Base-by-base conservation (phyloP, 2,797 vertebrate genomes). In the Apogon hyalosoma region DNA sequence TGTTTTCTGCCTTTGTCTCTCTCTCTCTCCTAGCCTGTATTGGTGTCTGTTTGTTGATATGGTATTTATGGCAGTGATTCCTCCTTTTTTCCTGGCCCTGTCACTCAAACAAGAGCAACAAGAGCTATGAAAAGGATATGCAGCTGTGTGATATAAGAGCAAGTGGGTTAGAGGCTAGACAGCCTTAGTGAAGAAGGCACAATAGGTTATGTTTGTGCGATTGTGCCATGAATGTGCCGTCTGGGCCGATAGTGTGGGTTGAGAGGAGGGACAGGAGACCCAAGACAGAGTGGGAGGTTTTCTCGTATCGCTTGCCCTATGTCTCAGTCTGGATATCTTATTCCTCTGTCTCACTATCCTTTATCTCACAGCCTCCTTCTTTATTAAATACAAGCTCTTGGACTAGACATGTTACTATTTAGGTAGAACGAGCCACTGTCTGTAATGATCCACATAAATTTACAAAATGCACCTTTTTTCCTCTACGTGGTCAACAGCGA, bases 31-130 rank as follows among this genome's bases (percentile, higher is more conserved):
- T 19, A 12, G 63, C 72, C 83, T 51, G 68, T 79, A 64, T 71
- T 70, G 9, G 40, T 73, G 56, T 71, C 59, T 79, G 73, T 88
- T 82, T 90, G 85, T 87, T 77, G 68, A 71, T 72, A 43, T 11
- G 70, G 63, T 90, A 90, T 90, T 90, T 89, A 85, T 85, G 87
- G 83, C 66, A 59, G 39, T 53, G 67, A 63, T 75, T 66, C 71
- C 58, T 33, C n/a, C 31, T 51, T 56, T 68, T 59, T 63, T 42
- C 64, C 33, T 21, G 1, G 31, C 45, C 42, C 84, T 85, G 90
- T 92, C 90, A 88, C 83, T 92, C 86, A 87, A 82, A 80, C 9
- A 36, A 36, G 33, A 36, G 15, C 79, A 82, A 61, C 75, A 63
- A 46, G 72, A 71, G 79, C 75, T 60, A 19, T 77, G 83, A 78